Base-by-base conservation (phyloP, 2,113 vertebrate genomes). In the Cynopterus brachyotis region DNA sequence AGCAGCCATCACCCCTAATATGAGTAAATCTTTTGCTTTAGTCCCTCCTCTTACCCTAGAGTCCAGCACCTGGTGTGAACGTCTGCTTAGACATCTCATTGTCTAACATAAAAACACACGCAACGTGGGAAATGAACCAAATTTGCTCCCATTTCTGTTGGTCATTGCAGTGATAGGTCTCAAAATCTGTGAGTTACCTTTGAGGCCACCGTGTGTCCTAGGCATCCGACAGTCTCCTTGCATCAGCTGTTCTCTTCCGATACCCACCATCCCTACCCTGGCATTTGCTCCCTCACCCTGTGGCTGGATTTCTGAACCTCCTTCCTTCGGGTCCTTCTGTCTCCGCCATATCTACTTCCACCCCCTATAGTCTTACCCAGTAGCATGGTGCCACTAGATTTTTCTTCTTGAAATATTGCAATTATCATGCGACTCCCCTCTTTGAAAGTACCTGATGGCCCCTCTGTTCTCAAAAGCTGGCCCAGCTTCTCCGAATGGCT, bases 281-380 rank as follows among this genome's bases (percentile, higher is more conserved):
- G 50, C 22, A 9, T 9, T 0, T 28, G 22, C 59, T 35, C 35
- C 40, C 50, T 72, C 22, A 17, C 3, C 2, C 0, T 0, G 0
- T n/a, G 32, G 24, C 32, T 35, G 55, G 17, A 35, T 72, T 91
- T 96, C 70, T 64, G 55, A 55, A 45, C 35, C 0, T 2, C 8
- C 40, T 90, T 57, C 32, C 55, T 60, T 37, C 50, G 17, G 22
- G 53, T 60, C 50, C 30, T 67, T 84, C 26, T 82, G 22, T 15
- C 47, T 90, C 30, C 26, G 13, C 5, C 17, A 12, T n/a, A 47
- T 59, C 42, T 5, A 30, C 15, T 40, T 15, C 47, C 11, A 53
- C 8, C 28, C 40, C 4, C 35, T 73, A 2, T 6, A 22, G 24
- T 75, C 53, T 67, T 67, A 50, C 53, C 32, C 50, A 19, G n/a